These are phyloP conservation scores for Urophycis tenuis DNA, from an alignment of 2,797 vertebrate species.

Conservation along the genomic window DNA sequence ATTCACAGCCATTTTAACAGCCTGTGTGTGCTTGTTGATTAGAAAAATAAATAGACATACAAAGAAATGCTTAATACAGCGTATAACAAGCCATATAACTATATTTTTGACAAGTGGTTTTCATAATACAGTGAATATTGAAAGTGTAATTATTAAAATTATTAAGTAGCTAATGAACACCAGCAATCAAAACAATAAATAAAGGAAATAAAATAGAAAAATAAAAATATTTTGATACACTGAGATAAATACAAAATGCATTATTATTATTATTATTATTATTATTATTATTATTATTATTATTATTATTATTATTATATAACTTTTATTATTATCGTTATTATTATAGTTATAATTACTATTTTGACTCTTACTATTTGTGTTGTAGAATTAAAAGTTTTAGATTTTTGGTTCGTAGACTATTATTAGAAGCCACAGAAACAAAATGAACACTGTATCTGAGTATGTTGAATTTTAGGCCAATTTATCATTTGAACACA, in stretches of 20 bases:
- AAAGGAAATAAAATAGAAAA: conserved; percentile 27
- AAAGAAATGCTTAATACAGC: conserved; percentile 68
- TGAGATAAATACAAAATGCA: neutral
- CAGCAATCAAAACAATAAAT: conserved; percentile 42
- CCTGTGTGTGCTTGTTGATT: conserved; percentile 52
- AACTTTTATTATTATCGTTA: neutral
- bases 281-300: conserved; percentile 3
- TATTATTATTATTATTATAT: conserved; percentile 3
- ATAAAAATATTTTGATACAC: neutral
- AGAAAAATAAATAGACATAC: conserved; percentile 48
- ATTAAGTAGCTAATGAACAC: conserved; percentile 30
- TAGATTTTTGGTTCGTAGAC: neutral
- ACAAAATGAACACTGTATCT: neutral
- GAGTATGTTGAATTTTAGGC: neutral
- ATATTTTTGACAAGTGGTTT: conserved; percentile 50
- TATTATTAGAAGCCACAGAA: neutral
- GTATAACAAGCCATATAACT: conserved; percentile 61
- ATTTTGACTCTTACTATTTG: neutral
- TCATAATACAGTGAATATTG: conserved; percentile 24
- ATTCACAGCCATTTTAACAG: conserved; percentile 37
- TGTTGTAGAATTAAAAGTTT: neutral
- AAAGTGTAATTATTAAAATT: conserved; percentile 21
- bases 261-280: neutral
- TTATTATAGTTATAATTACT: neutral
- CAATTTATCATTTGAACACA: neutral